phyloP scores from a whole-genome alignment of 2,113 vertebrate species.

The Rhinolophus ferrumequinum region DNA sequence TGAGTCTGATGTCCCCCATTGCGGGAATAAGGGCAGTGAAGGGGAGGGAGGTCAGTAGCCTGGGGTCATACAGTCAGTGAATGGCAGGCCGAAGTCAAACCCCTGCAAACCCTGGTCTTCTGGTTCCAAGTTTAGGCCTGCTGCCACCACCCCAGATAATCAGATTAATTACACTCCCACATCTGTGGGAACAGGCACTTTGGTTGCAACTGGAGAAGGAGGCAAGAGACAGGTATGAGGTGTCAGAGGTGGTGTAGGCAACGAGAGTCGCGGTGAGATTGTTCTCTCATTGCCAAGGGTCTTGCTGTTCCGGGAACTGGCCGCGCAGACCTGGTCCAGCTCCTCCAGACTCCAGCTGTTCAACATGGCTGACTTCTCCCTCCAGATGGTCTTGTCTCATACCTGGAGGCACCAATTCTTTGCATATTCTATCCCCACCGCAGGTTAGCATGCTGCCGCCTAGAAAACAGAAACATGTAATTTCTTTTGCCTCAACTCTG shows the following conservation, averaged over 20 bases:
- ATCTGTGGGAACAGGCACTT: background rate
- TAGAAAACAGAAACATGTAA: background rate
- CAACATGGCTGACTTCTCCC: background rate
- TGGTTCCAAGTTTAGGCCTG: background rate
- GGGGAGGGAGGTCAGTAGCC: background rate
- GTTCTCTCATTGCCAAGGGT: background rate
- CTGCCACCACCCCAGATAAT: background rate
- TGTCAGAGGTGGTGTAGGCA: background rate
- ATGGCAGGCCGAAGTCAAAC: background rate
- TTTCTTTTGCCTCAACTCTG: background rate
- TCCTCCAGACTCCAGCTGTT: background rate
- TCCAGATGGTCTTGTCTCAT: background rate
- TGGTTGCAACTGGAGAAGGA: background rate
- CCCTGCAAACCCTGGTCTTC: background rate
- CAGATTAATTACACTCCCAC: background rate
- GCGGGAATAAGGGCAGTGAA: background rate
- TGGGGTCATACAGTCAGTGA: background rate
- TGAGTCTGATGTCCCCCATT: background rate
- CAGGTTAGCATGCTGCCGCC: background rate
- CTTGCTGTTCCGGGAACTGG: fast-evolving
- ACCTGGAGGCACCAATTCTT: background rate
- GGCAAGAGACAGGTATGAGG: background rate
- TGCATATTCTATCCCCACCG: background rate
- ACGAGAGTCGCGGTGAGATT: background rate
- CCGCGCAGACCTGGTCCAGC: fast-evolving